Percentiles rank a stretch among this genome's conserved stretches.
phyloP scores from a whole-genome alignment of 2,113 vertebrate genomes.

The Murina feae region DNA sequence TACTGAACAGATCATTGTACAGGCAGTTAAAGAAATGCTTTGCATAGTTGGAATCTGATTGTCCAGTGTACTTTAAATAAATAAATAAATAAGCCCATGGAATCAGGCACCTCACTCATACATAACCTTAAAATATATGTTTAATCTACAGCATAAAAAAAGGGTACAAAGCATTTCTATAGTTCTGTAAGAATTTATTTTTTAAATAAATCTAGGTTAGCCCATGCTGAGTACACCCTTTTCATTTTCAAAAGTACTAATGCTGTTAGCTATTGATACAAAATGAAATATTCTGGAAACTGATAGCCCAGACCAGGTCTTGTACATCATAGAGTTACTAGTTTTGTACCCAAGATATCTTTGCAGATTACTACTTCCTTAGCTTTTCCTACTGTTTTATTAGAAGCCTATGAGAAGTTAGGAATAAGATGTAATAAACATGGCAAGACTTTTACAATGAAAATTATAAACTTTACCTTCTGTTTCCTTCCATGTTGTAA shows the following conservation, averaged over 20 bases:
- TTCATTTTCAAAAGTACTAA: background rate
- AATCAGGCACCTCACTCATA: background rate
- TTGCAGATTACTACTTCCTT: background rate
- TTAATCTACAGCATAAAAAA: background rate
- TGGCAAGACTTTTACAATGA: background rate
- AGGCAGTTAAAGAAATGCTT: conserved; percentile 28
- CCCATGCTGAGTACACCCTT: background rate
- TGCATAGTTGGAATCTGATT: background rate
- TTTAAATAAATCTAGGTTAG: background rate
- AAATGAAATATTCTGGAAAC: background rate
- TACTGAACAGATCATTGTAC: background rate
- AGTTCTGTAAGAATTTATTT: background rate
- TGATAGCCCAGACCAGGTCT: background rate
- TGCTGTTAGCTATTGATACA: background rate
- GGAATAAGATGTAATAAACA: background rate
- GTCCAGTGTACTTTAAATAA: background rate
- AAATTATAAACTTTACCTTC: conserved; percentile 10
- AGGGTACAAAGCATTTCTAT: background rate
- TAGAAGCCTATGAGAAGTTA: background rate
- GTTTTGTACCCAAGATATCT: background rate
- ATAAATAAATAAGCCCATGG: background rate
- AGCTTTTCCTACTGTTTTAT: background rate
- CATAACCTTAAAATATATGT: background rate
- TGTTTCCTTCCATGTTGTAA: background rate
- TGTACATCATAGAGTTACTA: background rate